Percentiles rank a stretch among this genome's conserved stretches.
Evolutionary conservation across 2,888 invertebrate genomes (phyloP).

Genomic region (Polyploca ridens): DNA sequence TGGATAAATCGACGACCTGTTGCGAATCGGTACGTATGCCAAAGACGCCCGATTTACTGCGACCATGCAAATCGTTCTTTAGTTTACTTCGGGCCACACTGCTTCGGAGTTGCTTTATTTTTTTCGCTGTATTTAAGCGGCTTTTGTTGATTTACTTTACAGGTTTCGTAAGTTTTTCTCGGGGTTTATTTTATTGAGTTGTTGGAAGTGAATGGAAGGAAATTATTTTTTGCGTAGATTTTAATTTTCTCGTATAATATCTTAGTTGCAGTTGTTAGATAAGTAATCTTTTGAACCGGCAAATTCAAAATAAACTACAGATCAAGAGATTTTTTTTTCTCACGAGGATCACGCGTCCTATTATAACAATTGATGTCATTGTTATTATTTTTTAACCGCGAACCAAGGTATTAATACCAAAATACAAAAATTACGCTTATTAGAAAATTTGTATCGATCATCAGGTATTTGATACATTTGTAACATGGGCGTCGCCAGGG

Average conservation of each 20-base stretch:
- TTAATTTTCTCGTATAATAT: slow-evolving; percentile 8
- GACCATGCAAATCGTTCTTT: slow-evolving; percentile 71
- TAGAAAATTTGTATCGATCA: no score
- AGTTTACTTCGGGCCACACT: slow-evolving; percentile 37
- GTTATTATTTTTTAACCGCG: no score
- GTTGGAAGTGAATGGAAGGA: slow-evolving; percentile 14
- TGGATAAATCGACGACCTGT: slow-evolving; percentile 78
- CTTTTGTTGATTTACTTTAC: slow-evolving; percentile 37
- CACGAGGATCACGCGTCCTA: no score
- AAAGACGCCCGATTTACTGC: slow-evolving; percentile 45
- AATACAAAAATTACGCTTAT: no score
- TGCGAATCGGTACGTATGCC: slow-evolving; percentile 61
- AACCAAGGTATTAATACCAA: no score
- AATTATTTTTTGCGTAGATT: slow-evolving; percentile 26
- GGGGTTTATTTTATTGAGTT: slow-evolving; percentile 32
- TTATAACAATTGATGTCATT: no score
- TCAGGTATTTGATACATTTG: no score
- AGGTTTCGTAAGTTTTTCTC: slow-evolving; percentile 27
- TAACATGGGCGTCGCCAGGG: no score
- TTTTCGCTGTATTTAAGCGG: background rate
- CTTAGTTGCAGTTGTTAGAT: no score
- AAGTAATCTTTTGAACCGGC: no score
- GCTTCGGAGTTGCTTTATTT: slow-evolving; percentile 10
- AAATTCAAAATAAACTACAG: no score
- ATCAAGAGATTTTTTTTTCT: no score